phyloP scores from a whole-genome alignment of 64 coral and sea anemone species.

The Cladopsammia gracilis region DNA sequence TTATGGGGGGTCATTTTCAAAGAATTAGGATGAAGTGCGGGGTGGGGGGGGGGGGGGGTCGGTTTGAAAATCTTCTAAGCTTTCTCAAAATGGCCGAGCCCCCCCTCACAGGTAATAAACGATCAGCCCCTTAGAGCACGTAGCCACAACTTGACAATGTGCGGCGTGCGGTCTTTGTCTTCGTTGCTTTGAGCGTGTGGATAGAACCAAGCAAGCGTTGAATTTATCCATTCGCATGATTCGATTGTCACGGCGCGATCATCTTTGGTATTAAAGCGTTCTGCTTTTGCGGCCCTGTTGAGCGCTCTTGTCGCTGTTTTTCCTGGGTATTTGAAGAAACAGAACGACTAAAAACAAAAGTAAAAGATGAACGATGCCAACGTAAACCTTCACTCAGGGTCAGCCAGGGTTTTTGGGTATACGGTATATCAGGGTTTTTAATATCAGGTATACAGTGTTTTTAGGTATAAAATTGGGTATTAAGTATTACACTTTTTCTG shows the following conservation, averaged over 20 bases:
- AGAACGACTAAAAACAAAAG: constrained; percentile 50
- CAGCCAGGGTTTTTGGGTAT: too few species aligned
- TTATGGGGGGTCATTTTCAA: too few species aligned
- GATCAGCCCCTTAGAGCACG: constrained; percentile 75
- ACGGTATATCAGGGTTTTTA: too few species aligned
- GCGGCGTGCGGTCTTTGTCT: constrained; percentile 40
- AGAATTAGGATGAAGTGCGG: too few species aligned
- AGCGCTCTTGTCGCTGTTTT: not conserved
- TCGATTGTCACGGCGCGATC: constrained; percentile 80
- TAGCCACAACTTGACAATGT: constrained; percentile 79
- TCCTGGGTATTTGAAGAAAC: constrained; percentile 7
- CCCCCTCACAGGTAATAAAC: too few species aligned
- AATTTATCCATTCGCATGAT: constrained; percentile 89
- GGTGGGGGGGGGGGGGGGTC: too few species aligned
- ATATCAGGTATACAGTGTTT: too few species aligned
- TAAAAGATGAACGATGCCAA: constrained; percentile 51
- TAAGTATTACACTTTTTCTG: too few species aligned
- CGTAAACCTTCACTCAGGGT: too few species aligned
- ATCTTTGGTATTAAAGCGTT: constrained; percentile 44
- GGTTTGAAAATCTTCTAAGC: too few species aligned
- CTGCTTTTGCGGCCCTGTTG: constrained; percentile 32
- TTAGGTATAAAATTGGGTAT: too few species aligned
- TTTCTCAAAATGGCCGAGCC: too few species aligned
- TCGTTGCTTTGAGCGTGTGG: constrained; percentile 42
- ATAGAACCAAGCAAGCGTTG: constrained; percentile 80